Conservation (phyloP, 23 tunicate genomes). For the Botrylloides violaceus region DNA sequence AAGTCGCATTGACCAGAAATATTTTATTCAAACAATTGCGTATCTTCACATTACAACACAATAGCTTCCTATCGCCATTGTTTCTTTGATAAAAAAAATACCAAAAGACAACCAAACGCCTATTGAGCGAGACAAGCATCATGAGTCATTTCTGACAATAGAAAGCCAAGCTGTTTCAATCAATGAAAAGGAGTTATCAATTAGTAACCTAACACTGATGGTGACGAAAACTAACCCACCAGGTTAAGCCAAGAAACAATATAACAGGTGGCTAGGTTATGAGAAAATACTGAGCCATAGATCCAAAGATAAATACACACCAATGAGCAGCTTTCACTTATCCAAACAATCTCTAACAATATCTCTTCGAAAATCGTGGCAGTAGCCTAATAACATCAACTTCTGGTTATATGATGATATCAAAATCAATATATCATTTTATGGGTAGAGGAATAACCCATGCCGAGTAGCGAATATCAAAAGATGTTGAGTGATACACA, state of each 20-base stretch:
- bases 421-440: too few species aligned
- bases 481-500: too few species aligned
- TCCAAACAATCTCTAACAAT: background rate
- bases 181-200: background rate
- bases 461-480: too few species aligned
- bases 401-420: too few species aligned
- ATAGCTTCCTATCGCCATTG: too few species aligned
- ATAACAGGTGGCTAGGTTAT: background rate
- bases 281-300: background rate
- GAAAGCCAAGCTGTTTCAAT: background rate
- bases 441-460: too few species aligned
- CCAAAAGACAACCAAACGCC: background rate
- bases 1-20: too few species aligned
- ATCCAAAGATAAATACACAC: background rate
- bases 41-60: too few species aligned
- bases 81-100: too few species aligned
- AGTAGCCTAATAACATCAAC: too few species aligned
- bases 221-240: background rate
- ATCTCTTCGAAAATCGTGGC: background rate
- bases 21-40: too few species aligned
- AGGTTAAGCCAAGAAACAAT: background rate
- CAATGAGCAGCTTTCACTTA: background rate
- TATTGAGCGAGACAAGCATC: background rate
- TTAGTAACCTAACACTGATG: background rate
- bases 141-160: background rate